phyloP scores from a whole-genome alignment of 2,113 vertebrate genomes.

The Corvus hawaiiensis region DNA sequence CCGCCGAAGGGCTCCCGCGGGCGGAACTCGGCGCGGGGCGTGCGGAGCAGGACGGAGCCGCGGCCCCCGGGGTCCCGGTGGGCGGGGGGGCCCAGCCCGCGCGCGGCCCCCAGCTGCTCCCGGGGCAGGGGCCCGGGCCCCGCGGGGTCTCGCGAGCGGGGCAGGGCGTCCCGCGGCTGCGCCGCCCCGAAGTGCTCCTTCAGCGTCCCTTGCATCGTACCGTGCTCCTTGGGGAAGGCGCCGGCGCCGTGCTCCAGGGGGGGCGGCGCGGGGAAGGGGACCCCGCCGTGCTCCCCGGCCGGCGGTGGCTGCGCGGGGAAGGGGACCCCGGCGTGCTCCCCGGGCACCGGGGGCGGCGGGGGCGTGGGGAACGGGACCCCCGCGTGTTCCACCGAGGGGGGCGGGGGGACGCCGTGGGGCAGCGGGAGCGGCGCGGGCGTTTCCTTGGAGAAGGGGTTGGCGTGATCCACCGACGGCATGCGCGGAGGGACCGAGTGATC shows the following conservation, averaged over 20 bases:
- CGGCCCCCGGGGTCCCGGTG: slow-evolving; percentile 65
- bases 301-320: slow-evolving; percentile 65
- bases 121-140: slow-evolving; percentile 1
- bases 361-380: slow-evolving; percentile 72
- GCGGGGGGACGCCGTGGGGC: slow-evolving; percentile 62
- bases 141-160: not conserved
- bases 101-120: slow-evolving; percentile 56
- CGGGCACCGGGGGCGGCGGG: slow-evolving; percentile 62
- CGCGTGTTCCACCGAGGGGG: slow-evolving; percentile 59
- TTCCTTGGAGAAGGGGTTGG: slow-evolving; percentile 71
- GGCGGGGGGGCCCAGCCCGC: slow-evolving; percentile 43
- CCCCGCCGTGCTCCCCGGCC: slow-evolving; percentile 51
- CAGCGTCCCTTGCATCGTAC: slow-evolving; percentile 75
- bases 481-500: slow-evolving; percentile 64
- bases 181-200: slow-evolving; percentile 77
- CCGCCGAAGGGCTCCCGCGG: slow-evolving; percentile 77
- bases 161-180: not conserved
- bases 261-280: slow-evolving; percentile 65
- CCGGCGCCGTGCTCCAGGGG: slow-evolving; percentile 54
- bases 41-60: slow-evolving; percentile 59
- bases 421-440: slow-evolving; percentile 23
- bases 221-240: slow-evolving; percentile 67
- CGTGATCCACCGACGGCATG: slow-evolving; percentile 69
- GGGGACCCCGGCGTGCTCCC: slow-evolving; percentile 59
- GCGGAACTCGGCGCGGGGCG: slow-evolving; percentile 70